Percentiles rank a stretch among this genome's conserved stretches.
Evolutionary conservation across 2,888 invertebrate genomes (phyloP).

Genomic region (Flexamia atlantica): DNA sequence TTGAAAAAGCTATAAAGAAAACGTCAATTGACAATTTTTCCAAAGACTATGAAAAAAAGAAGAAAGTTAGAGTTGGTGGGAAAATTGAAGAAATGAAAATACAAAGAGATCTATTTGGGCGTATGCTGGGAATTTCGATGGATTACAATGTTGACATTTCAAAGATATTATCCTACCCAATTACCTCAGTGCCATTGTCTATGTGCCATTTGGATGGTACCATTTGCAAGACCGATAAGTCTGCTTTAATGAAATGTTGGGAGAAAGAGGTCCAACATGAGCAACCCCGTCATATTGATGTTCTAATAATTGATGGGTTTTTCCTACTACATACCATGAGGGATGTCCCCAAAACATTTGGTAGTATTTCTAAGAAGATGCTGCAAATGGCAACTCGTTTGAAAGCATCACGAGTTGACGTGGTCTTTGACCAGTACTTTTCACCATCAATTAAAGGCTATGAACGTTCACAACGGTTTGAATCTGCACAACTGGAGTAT

Average conservation of each 20-base stretch:
- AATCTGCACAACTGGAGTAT: slow-evolving; percentile 68
- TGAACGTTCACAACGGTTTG: slow-evolving; percentile 69
- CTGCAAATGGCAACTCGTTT: slow-evolving; percentile 67
- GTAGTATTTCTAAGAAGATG: slow-evolving; percentile 70
- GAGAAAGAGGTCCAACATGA: slow-evolving; percentile 54
- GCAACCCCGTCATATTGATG: slow-evolving; percentile 67
- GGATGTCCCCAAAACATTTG: slow-evolving; percentile 71
- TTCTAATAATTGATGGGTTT: slow-evolving; percentile 72
- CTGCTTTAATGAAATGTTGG: slow-evolving; percentile 16
- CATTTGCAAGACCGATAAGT: slow-evolving; percentile 32
- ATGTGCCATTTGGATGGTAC: slow-evolving; percentile 34
- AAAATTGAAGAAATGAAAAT: slow-evolving; percentile 19
- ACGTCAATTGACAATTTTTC: slow-evolving; percentile 25
- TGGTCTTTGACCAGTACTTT: slow-evolving; percentile 71
- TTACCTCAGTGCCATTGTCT: not conserved
- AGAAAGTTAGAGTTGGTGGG: not conserved
- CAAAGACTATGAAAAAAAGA: not conserved
- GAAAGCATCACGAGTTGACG: slow-evolving; percentile 66
- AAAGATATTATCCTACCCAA: slow-evolving; percentile 33
- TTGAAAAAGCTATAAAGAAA: slow-evolving; percentile 30
- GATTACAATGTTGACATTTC: slow-evolving; percentile 20
- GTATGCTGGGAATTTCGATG: slow-evolving; percentile 17
- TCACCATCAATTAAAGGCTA: slow-evolving; percentile 72
- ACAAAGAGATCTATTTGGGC: slow-evolving; percentile 41
- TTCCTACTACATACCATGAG: slow-evolving; percentile 71